Evolutionary conservation across 2,797 vertebrate genomes (phyloP).

Genomic region (Iguana delicatissima): DNA sequence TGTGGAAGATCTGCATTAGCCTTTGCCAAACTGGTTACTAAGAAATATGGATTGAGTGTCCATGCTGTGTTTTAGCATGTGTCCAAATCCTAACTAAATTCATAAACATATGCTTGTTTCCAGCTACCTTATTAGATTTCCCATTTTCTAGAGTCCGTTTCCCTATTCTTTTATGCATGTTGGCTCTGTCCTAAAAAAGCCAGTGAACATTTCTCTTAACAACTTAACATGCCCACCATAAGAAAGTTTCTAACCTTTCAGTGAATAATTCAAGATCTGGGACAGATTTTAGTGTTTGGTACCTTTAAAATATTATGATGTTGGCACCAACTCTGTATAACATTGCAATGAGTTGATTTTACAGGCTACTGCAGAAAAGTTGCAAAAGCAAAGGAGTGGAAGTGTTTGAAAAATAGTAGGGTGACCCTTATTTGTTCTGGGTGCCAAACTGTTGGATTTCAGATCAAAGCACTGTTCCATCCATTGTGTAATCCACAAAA

Average conservation of each 20-base stretch:
- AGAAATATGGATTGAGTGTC: not conserved
- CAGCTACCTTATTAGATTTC: not conserved
- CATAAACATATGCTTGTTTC: not conserved
- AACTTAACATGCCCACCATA: not conserved
- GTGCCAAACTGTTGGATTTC: not conserved
- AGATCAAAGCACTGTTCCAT: not conserved
- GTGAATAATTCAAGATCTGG: not conserved
- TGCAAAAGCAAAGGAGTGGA: not conserved
- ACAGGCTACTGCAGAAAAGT: not conserved
- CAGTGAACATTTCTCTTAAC: not conserved
- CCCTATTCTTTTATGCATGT: not conserved
- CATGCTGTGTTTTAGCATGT: not conserved
- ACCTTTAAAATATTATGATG: not conserved
- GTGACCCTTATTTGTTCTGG: not conserved
- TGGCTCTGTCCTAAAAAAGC: not conserved
- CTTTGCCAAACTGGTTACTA: not conserved
- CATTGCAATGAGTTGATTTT: not conserved
- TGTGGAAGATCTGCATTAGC: not conserved
- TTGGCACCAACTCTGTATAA: not conserved
- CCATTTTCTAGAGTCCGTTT: not conserved
- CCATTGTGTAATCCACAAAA: not conserved
- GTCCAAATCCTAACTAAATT: not conserved
- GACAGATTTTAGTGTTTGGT: not conserved
- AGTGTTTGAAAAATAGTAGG: not conserved
- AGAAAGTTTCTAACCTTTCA: not conserved